Evolutionary conservation across 1,140 invertebrate genomes (phyloP).

Genomic region (Aphelinus certus): DNA sequence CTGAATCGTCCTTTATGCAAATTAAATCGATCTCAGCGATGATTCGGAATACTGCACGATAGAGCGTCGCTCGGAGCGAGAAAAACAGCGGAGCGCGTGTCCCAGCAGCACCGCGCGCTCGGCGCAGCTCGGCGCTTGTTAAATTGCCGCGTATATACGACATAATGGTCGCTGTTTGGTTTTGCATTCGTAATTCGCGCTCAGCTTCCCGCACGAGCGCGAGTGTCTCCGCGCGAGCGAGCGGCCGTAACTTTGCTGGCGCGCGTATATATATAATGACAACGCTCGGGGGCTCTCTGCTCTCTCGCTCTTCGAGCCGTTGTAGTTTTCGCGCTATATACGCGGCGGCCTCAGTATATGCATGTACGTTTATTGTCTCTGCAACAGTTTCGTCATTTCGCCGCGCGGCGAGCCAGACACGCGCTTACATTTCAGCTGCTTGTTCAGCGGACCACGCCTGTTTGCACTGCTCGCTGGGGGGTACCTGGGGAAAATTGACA

Average conservation of each 20-base stretch:
- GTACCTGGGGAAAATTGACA: too few relatives aligned
- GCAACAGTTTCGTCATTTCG: slow-evolving; percentile 35
- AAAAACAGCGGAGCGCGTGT: neutral
- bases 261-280: neutral
- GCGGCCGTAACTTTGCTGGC: neutral
- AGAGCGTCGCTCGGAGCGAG: neutral
- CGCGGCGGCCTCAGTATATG: too few relatives aligned
- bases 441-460: too few relatives aligned
- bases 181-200: slow-evolving; percentile 37
- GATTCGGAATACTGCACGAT: neutral
- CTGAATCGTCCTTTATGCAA: slow-evolving; percentile 39
- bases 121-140: neutral
- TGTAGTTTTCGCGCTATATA: slow-evolving; percentile 10
- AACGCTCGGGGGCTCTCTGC: too few relatives aligned
- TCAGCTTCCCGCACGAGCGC: neutral
- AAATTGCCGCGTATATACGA: slow-evolving; percentile 28
- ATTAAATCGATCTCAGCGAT: slow-evolving; percentile 37
- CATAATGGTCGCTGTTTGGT: slow-evolving; percentile 23
- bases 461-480: too few relatives aligned
- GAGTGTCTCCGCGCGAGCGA: slow-evolving; percentile 14
- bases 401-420: neutral
- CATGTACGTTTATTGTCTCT: slow-evolving; percentile 28
- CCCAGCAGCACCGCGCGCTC: neutral
- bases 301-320: neutral
- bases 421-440: too few relatives aligned